Evolutionary conservation across 2,797 vertebrate genomes (phyloP).

Genomic region (Pachyuromys duprasi): DNA sequence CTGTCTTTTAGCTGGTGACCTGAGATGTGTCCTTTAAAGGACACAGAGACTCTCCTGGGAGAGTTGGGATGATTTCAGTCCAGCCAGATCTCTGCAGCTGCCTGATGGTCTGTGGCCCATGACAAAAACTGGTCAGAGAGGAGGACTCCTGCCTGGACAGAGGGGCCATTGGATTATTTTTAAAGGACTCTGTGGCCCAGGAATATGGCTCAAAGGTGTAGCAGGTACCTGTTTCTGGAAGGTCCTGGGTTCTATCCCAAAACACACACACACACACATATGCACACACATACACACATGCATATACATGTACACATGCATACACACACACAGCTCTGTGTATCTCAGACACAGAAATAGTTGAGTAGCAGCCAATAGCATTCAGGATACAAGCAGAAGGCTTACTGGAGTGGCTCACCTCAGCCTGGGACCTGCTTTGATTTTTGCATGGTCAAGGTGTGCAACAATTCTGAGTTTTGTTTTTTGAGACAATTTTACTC

Average conservation of each 20-base stretch:
- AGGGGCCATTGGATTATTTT: not conserved
- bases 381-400: not conserved
- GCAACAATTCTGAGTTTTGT: not conserved
- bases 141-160: rapidly evolving
- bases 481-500: not conserved
- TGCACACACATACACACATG: not conserved
- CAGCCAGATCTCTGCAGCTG: not conserved
- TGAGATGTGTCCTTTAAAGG: not conserved
- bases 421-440: not conserved
- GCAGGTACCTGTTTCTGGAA: too few species aligned
- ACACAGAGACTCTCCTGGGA: rapidly evolving
- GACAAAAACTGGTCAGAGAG: not conserved
- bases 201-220: not conserved
- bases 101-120: rapidly evolving
- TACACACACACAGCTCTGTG: not conserved
- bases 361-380: rapidly evolving
- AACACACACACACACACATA: not conserved
- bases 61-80: rapidly evolving
- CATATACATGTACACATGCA: too few species aligned
- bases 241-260: not conserved
- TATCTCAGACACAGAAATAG: not conserved
- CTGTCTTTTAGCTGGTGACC: not conserved
- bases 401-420: not conserved
- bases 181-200: not conserved
- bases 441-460: not conserved